Evolutionary conservation across 2,888 invertebrate species (phyloP).

Genomic region (Phengaris arion): DNA sequence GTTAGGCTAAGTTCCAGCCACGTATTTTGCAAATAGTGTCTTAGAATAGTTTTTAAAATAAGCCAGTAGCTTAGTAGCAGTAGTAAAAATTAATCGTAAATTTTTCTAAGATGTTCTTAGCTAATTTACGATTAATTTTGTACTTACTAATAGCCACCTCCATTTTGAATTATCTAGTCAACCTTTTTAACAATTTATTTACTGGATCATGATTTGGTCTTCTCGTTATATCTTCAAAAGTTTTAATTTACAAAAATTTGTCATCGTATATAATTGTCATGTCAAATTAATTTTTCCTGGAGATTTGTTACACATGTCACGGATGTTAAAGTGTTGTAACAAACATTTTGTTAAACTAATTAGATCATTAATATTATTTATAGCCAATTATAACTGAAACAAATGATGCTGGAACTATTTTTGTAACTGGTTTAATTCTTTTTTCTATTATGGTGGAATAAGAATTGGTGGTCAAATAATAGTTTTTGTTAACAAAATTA

Average conservation of each 20-base stretch:
- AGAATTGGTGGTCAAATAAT: not conserved
- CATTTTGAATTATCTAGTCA: too few species aligned
- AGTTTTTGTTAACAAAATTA: not conserved
- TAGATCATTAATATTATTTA: slow-evolving; percentile 26
- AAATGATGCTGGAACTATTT: slow-evolving; percentile 19
- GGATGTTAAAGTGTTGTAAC: slow-evolving; percentile 14
- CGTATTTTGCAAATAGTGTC: too few species aligned
- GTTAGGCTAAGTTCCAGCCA: not conserved
- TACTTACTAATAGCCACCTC: too few species aligned
- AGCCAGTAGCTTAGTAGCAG: too few species aligned
- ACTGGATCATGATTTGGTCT: too few species aligned
- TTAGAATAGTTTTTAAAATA: too few species aligned
- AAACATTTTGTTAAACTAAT: slow-evolving; percentile 24
- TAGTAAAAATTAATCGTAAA: too few species aligned
- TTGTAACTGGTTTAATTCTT: not conserved
- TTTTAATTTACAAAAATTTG: not conserved
- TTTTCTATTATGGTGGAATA: not conserved
- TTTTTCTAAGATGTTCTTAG: too few species aligned
- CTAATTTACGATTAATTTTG: too few species aligned
- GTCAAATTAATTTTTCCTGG: slow-evolving; percentile 16
- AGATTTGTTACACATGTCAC: slow-evolving; percentile 12
- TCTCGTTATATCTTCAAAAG: too few species aligned
- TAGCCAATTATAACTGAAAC: slow-evolving; percentile 15
- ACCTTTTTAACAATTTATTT: too few species aligned
- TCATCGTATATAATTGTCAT: slow-evolving; percentile 1